Conservation (phyloP, 2,113 vertebrate species). For the Amphiprion percula region DNA sequence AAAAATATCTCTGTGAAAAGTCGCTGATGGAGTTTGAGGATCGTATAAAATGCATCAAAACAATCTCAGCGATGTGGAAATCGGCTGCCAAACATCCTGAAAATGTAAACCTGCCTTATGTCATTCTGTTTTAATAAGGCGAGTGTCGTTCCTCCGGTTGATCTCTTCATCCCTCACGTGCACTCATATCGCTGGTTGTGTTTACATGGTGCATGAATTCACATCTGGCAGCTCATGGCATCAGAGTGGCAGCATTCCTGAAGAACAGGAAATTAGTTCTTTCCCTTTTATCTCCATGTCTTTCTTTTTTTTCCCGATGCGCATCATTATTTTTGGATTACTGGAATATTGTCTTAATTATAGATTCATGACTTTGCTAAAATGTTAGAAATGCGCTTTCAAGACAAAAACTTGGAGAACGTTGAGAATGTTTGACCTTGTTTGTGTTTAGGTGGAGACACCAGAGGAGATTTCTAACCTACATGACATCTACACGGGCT, state of each 20-base stretch:
- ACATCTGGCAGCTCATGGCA: constrained; percentile 15
- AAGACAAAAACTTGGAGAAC: too few species aligned
- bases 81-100: too few species aligned
- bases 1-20: background rate
- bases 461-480: constrained; percentile 55
- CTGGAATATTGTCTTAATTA: background rate
- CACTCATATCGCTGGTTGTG: background rate
- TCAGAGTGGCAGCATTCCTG: constrained; percentile 33
- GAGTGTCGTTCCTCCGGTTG: background rate
- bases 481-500: constrained; percentile 74
- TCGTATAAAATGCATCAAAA: too few species aligned
- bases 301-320: background rate
- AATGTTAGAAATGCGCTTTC: too few species aligned
- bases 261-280: constrained; percentile 48
- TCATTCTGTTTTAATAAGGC: background rate
- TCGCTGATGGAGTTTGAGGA: background rate
- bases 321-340: background rate
- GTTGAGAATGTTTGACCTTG: too few species aligned
- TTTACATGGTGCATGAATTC: constrained; percentile 6
- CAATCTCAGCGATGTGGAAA: too few species aligned
- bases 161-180: background rate
- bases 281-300: background rate
- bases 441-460: constrained; percentile 61
- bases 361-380: background rate
- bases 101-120: background rate